Conservation (phyloP, 1,140 invertebrate genomes). For the Neodiprion virginianus region DNA sequence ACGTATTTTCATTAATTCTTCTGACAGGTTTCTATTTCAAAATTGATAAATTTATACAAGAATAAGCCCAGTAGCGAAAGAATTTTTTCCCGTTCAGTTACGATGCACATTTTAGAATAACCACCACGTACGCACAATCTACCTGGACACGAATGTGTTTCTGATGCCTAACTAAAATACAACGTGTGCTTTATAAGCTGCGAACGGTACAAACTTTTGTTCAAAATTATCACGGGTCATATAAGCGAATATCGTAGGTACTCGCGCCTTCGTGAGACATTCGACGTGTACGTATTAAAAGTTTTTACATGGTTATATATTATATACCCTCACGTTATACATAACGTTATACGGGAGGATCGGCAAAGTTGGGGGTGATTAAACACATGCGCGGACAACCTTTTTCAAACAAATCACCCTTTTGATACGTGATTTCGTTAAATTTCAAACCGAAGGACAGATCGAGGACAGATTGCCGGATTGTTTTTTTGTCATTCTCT, state of each 20-base stretch:
- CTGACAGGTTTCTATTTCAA: too few relatives aligned
- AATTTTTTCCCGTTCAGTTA: too few relatives aligned
- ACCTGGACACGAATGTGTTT: too few relatives aligned
- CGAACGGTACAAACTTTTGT: slow-evolving; percentile 1
- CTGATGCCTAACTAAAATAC: background rate
- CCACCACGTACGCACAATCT: too few relatives aligned
- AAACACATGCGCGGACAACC: background rate
- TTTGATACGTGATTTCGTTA: background rate
- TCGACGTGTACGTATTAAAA: background rate
- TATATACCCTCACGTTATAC: background rate
- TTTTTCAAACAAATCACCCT: background rate
- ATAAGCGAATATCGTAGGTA: background rate
- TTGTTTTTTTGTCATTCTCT: too few relatives aligned
- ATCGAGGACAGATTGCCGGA: too few relatives aligned
- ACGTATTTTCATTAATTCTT: too few relatives aligned
- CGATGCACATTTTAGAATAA: too few relatives aligned
- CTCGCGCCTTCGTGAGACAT: background rate
- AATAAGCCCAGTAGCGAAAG: too few relatives aligned
- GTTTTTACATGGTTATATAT: background rate
- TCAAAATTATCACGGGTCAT: background rate
- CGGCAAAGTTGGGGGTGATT: background rate
- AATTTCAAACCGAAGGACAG: too few relatives aligned
- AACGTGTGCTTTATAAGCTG: background rate
- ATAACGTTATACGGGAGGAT: background rate
- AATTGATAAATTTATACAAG: too few relatives aligned